Evolutionary conservation across 1,140 invertebrate species (phyloP).

Genomic region (Trypoxylus dichotomus): DNA sequence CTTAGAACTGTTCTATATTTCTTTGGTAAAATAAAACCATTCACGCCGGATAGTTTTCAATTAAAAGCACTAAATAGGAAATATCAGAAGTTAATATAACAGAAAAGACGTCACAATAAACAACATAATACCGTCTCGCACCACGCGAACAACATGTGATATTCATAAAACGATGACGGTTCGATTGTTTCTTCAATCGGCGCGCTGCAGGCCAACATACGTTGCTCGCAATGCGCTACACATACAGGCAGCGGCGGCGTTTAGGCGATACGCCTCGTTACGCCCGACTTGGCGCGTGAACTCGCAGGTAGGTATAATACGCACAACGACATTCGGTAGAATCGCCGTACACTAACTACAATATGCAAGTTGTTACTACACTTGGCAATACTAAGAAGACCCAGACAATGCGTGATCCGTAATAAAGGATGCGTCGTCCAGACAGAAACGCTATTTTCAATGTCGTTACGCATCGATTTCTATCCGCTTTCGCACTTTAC

Average conservation of each 20-base stretch:
- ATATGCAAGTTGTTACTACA: too few relatives aligned
- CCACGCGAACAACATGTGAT: background rate
- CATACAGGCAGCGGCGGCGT: background rate
- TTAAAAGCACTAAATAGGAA: background rate
- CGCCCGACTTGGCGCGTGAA: background rate
- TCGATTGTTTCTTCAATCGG: background rate
- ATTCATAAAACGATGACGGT: background rate
- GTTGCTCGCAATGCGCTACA: background rate
- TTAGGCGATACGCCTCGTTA: background rate
- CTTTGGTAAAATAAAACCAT: background rate
- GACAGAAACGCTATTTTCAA: too few relatives aligned
- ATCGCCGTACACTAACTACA: background rate
- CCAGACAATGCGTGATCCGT: too few relatives aligned
- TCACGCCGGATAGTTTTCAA: background rate
- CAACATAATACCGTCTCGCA: background rate
- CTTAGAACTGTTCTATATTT: too few relatives aligned
- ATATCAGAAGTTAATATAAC: background rate
- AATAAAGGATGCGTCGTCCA: too few relatives aligned
- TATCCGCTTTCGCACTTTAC: too few relatives aligned
- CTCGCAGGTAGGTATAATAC: background rate
- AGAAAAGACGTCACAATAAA: background rate
- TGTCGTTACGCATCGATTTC: too few relatives aligned
- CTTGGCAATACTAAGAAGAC: too few relatives aligned
- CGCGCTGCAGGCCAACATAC: background rate
- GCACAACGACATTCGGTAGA: background rate